These are phyloP conservation scores for Pangasius krempfi DNA, from an alignment of 2,797 vertebrate genomes.

Conservation along the genomic window DNA sequence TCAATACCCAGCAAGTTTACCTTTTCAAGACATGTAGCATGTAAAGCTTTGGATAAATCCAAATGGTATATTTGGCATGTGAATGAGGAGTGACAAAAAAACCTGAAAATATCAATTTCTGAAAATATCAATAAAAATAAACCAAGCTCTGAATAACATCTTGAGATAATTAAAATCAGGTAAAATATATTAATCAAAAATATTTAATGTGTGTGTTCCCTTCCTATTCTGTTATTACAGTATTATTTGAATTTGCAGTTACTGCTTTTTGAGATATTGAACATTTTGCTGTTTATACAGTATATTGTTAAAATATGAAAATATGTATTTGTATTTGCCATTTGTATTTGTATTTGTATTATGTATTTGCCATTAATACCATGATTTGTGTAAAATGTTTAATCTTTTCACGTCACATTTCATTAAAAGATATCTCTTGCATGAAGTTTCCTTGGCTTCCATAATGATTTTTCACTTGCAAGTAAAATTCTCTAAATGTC, in stretches of 20 bases:
- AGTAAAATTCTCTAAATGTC: constrained; percentile 21
- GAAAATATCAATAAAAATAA: background rate
- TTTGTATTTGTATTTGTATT: too few species aligned
- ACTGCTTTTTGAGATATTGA: background rate
- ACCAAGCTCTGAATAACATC: background rate
- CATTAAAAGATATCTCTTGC: background rate
- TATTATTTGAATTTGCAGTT: background rate
- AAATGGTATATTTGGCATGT: background rate
- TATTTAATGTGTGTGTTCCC: background rate
- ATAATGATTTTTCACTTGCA: constrained; percentile 13
- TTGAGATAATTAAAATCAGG: background rate
- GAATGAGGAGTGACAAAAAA: background rate
- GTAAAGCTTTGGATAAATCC: background rate
- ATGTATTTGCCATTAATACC: background rate
- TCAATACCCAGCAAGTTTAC: background rate
- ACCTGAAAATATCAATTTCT: background rate
- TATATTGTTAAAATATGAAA: background rate
- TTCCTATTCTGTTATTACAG: background rate
- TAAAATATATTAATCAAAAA: background rate
- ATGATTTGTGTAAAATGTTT: background rate
- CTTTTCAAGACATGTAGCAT: background rate
- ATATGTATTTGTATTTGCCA: too few species aligned
- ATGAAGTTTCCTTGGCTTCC: background rate
- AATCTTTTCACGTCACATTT: background rate
- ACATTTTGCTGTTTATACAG: background rate